Conservation (phyloP, 2,797 vertebrate genomes). For the Hydrophis major region DNA sequence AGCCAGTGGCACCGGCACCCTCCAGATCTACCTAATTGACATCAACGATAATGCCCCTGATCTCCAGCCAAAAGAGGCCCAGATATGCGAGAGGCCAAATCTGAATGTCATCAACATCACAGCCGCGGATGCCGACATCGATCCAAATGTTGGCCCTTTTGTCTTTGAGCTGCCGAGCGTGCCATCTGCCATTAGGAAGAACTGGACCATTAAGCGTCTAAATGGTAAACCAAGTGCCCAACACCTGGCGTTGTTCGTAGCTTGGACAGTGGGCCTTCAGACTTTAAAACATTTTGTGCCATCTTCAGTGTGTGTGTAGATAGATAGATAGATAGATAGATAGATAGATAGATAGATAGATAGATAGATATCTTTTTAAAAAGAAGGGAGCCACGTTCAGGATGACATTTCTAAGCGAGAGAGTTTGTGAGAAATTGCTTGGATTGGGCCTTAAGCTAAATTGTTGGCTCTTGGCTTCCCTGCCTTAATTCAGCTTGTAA, state of each 20-base stretch:
- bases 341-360: too few relatives aligned
- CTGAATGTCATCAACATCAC: conserved; percentile 91
- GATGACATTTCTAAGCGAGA: conserved; percentile 51
- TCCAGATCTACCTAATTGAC: conserved; percentile 93
- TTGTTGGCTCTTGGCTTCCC: conserved; percentile 60
- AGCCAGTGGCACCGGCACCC: conserved; percentile 87
- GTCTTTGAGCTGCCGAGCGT: conserved; percentile 89
- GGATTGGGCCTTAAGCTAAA: conserved; percentile 62
- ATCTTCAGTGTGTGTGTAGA: conserved; percentile 3
- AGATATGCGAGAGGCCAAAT: conserved; percentile 88
- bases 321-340: too few relatives aligned
- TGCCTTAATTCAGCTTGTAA: conserved; percentile 65
- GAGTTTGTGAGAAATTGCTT: conserved; percentile 66
- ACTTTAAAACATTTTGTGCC: conserved; percentile 36
- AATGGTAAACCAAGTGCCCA: conserved; percentile 76
- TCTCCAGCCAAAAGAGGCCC: conserved; percentile 87
- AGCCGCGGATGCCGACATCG: conserved; percentile 83
- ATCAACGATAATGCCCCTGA: conserved; percentile 92
- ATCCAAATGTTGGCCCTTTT: conserved; percentile 90
- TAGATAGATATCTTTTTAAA: too few relatives aligned
- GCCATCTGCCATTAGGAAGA: conserved; percentile 81
- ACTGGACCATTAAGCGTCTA: conserved; percentile 91
- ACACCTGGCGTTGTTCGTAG: conserved; percentile 31
- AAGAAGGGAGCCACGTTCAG: conserved; percentile 25
- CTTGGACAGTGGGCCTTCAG: conserved; percentile 28